These are phyloP conservation scores for Macrocentrus cingulum DNA, from an alignment of 1,140 invertebrate species.

Conservation along the genomic window DNA sequence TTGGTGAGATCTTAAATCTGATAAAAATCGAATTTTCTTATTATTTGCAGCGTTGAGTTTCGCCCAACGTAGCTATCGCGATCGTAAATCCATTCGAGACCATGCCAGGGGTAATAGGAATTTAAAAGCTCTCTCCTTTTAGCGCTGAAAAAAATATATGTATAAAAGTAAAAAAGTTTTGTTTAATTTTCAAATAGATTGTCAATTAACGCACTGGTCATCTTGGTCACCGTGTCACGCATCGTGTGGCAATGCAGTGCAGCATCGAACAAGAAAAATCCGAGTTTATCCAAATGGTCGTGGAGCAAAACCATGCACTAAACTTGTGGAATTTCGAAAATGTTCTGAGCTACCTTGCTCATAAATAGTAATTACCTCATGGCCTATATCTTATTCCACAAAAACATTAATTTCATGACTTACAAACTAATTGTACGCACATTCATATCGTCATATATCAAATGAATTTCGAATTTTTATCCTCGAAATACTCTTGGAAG, in stretches of 20 bases:
- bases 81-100: conserved; percentile 37
- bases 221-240: conserved; percentile 67
- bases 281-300: conserved; percentile 40
- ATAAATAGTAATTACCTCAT: conserved; percentile 4
- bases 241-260: conserved; percentile 62
- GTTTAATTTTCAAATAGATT: conserved; percentile 54
- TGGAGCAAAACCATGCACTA: conserved; percentile 40
- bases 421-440: neutral
- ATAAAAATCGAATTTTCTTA: conserved; percentile 2
- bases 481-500: conserved; percentile 5
- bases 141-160: neutral
- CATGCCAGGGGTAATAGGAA: conserved; percentile 40
- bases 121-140: neutral
- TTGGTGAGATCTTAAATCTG: neutral
- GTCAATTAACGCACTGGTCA: conserved; percentile 65
- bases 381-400: neutral
- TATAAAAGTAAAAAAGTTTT: conserved; percentile 11
- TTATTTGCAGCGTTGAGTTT: conserved; percentile 13
- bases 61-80: conserved; percentile 28
- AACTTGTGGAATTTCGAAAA: conserved; percentile 41
- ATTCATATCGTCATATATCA: neutral
- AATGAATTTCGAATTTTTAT: conserved; percentile 5
- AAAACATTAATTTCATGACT: neutral
- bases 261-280: conserved; percentile 56
- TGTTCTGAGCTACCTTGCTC: conserved; percentile 31